These are phyloP conservation scores for Rhamphomyia laevipes DNA, from an alignment of 2,888 invertebrate genomes.

Conservation along the genomic window DNA sequence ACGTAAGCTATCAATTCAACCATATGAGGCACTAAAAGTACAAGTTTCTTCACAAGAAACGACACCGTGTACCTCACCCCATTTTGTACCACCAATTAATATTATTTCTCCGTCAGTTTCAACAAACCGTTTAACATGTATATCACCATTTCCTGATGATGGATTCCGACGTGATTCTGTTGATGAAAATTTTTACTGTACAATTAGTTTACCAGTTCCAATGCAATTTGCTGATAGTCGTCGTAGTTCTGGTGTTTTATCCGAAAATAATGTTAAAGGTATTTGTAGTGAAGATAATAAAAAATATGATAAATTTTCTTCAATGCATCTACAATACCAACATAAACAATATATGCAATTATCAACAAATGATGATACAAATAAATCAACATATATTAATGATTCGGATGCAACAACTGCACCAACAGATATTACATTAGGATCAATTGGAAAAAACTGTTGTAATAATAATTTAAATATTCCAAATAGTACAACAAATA, in stretches of 20 bases:
- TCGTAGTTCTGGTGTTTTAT: conserved; percentile 44
- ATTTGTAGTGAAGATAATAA: conserved; percentile 31
- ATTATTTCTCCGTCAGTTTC: conserved; percentile 36
- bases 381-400: conserved; percentile 23
- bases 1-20: conserved; percentile 34
- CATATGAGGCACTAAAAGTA: conserved; percentile 33
- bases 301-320: conserved; percentile 16
- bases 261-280: conserved; percentile 18
- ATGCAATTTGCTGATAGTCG: conserved; percentile 73
- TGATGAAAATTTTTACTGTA: conserved; percentile 41
- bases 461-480: conserved; percentile 21
- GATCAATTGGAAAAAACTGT: conserved; percentile 16
- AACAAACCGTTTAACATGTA: conserved; percentile 43
- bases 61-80: conserved; percentile 32
- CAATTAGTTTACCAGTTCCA: conserved; percentile 54
- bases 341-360: background rate
- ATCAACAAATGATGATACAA: conserved; percentile 22
- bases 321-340: background rate
- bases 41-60: conserved; percentile 28
- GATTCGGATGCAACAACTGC: conserved; percentile 18
- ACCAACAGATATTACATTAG: conserved; percentile 14
- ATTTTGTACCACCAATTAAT: conserved; percentile 33
- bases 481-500: conserved; percentile 28
- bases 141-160: conserved; percentile 54
- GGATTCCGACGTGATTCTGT: conserved; percentile 43